Conservation (phyloP, 2,797 vertebrate species). For the Ara ararauna region DNA sequence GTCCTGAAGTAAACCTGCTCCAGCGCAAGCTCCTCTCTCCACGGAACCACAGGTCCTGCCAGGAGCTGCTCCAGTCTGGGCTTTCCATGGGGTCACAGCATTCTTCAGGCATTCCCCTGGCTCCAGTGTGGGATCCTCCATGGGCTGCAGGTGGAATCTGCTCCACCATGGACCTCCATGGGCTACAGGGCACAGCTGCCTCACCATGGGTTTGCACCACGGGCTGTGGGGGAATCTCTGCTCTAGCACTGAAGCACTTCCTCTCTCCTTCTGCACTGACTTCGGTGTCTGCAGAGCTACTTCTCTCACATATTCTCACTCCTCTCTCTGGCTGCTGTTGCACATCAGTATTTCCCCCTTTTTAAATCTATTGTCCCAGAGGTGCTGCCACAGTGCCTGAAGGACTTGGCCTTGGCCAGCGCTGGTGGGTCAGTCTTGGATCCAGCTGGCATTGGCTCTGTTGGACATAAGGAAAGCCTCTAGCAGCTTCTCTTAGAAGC, state of each 20-base stretch:
- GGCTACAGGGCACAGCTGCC: not conserved
- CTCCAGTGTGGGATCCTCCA: too few species aligned
- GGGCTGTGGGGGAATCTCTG: too few species aligned
- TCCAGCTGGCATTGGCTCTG: rapidly evolving
- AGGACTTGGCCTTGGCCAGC: not conserved
- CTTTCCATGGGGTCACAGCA: not conserved
- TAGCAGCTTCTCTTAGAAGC: not conserved
- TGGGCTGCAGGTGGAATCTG: not conserved
- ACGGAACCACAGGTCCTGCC: not conserved
- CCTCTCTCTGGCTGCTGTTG: not conserved
- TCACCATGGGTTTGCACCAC: rapidly evolving
- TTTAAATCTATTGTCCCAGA: not conserved
- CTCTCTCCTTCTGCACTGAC: not conserved
- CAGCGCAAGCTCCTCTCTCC: rapidly evolving
- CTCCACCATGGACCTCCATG: not conserved
- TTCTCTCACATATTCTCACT: not conserved
- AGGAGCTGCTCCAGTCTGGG: not conserved
- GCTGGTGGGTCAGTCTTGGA: not conserved
- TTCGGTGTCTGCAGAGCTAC: not conserved
- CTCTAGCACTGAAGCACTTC: rapidly evolving
- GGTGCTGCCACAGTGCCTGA: rapidly evolving
- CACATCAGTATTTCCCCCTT: too few species aligned
- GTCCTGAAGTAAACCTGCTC: not conserved
- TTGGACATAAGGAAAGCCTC: rapidly evolving
- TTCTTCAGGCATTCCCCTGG: not conserved